phyloP scores from a whole-genome alignment of 2,113 vertebrate species.

The Thermophis baileyi region DNA sequence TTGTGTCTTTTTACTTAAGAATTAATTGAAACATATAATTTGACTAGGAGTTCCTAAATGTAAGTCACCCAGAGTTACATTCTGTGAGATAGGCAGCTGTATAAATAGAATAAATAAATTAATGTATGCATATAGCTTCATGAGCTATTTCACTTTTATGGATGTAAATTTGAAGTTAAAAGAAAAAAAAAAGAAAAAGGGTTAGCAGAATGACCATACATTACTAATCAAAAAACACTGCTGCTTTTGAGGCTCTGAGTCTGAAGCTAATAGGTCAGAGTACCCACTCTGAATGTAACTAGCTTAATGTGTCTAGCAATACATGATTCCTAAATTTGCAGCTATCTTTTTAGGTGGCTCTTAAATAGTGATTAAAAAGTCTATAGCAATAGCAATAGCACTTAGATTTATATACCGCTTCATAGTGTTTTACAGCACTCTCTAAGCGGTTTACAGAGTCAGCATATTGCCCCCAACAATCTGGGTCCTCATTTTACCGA shows the following conservation, averaged over 20 bases:
- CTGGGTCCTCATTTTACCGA: no score
- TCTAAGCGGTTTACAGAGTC: no score
- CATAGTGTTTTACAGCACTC: no score
- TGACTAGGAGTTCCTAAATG: background rate
- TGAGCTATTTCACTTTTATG: background rate
- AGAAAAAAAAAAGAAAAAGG: background rate
- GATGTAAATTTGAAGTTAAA: background rate
- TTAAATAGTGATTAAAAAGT: background rate
- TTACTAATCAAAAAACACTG: background rate
- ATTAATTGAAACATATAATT: background rate
- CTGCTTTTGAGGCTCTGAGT: background rate
- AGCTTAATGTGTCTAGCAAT: background rate
- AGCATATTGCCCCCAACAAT: no score
- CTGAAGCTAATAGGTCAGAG: background rate
- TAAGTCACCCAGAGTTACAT: background rate
- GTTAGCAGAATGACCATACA: background rate
- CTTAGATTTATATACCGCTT: no score
- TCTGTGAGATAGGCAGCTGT: no score
- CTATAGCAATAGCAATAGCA: no score
- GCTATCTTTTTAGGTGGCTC: background rate
- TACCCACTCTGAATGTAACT: background rate
- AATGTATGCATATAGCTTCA: background rate
- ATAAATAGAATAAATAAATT: no score
- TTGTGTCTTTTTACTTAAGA: background rate
- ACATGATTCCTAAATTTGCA: background rate